Evolutionary conservation across 2,113 vertebrate genomes (phyloP).

Genomic region (Chiloscyllium plagiosum): DNA sequence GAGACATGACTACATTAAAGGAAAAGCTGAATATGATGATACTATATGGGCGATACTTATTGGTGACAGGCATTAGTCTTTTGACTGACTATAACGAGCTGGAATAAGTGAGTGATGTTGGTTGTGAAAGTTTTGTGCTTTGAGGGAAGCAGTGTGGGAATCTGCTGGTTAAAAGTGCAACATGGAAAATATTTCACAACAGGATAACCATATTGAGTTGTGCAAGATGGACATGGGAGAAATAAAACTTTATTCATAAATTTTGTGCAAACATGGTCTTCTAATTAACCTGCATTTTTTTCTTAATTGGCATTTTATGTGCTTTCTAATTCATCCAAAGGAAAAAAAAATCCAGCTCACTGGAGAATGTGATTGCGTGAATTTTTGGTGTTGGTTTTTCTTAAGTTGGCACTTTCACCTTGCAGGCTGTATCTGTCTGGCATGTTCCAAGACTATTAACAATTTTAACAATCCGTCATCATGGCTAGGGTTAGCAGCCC

Average conservation of each 20-base stretch:
- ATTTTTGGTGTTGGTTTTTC: not conserved
- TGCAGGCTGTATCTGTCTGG: not conserved
- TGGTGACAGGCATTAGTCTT: not conserved
- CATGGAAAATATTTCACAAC: not conserved
- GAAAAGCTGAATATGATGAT: not conserved
- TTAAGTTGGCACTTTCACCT: not conserved
- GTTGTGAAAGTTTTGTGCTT: not conserved
- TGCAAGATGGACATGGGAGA: not conserved
- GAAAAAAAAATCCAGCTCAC: not conserved
- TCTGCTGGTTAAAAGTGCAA: not conserved
- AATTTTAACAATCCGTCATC: not conserved
- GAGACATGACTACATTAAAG: too few relatives aligned
- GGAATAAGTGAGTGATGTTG: not conserved
- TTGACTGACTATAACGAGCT: not conserved
- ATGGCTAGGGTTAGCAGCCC: not conserved
- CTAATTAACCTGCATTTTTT: not conserved
- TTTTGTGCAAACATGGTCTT: not conserved
- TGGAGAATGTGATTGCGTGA: not conserved
- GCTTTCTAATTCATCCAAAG: not conserved
- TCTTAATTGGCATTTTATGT: not conserved
- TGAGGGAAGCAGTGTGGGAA: not conserved
- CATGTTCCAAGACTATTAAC: not conserved
- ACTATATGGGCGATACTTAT: not conserved
- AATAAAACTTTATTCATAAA: not conserved
- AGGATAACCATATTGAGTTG: not conserved